These are phyloP conservation scores for Sylvilagus floridanus DNA, from an alignment of 2,797 vertebrate genomes.

Conservation along the genomic window DNA sequence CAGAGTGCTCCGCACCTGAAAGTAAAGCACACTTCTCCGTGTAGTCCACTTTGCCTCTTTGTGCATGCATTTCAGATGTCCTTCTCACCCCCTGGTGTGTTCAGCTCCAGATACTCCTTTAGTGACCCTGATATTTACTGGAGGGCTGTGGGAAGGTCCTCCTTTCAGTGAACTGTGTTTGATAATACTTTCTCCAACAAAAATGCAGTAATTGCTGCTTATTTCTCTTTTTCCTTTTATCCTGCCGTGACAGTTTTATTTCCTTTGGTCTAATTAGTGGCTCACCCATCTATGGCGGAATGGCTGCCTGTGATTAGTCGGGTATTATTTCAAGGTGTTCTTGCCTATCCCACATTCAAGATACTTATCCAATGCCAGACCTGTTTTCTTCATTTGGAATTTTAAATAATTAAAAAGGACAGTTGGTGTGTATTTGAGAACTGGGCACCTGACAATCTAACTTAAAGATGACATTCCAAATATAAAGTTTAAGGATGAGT, in stretches of 20 bases:
- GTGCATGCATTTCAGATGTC: slow-evolving; percentile 37
- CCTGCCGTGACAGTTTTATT: slow-evolving; percentile 82
- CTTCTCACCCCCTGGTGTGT: not conserved
- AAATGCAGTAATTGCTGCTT: slow-evolving; percentile 81
- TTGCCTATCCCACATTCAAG: slow-evolving; percentile 63
- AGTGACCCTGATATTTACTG: slow-evolving; percentile 57
- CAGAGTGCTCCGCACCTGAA: not conserved
- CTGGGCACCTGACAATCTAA: not conserved
- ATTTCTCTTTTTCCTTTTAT: slow-evolving; percentile 82
- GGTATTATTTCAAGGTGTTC: slow-evolving; percentile 80
- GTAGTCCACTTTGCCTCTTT: not conserved
- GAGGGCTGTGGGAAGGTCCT: not conserved
- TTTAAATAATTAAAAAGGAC: not conserved
- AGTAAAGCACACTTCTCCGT: not conserved
- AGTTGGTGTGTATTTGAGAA: not conserved
- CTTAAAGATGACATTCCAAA: slow-evolving; percentile 57
- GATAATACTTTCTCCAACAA: slow-evolving; percentile 41
- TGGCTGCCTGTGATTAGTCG: slow-evolving; percentile 78
- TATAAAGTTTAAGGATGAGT: not conserved
- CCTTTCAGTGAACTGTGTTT: not conserved
- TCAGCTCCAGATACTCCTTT: slow-evolving; percentile 63
- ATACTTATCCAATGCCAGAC: slow-evolving; percentile 53
- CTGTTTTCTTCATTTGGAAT: slow-evolving; percentile 63
- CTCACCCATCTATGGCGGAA: slow-evolving; percentile 77
- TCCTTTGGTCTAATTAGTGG: slow-evolving; percentile 87